phyloP scores from a whole-genome alignment of 2,888 invertebrate genomes.

The Fragum whitleyi region DNA sequence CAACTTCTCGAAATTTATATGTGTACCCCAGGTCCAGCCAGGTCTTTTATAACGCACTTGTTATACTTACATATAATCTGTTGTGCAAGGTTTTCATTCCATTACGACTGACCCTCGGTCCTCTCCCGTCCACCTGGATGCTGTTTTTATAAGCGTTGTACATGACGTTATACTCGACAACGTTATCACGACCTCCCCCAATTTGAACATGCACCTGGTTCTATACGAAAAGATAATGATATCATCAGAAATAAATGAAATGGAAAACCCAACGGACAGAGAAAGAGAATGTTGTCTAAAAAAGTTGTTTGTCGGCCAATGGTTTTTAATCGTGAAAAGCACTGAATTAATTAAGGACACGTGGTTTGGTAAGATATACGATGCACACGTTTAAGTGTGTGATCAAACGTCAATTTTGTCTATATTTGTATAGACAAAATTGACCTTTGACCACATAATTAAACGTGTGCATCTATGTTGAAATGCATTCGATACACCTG shows the following conservation, averaged over 20 bases:
- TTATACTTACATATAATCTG: constrained; percentile 17
- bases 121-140: constrained; percentile 70
- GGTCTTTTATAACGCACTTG: no score
- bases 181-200: constrained; percentile 76
- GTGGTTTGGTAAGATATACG: no score
- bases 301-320: no score
- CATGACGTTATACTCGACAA: constrained; percentile 70
- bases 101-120: constrained; percentile 28
- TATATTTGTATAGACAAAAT: no score
- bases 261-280: background rate
- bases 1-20: constrained; percentile 73
- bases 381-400: no score
- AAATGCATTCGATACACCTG: no score
- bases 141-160: constrained; percentile 66
- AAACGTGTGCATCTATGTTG: no score
- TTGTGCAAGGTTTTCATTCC: background rate
- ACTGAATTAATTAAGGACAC: no score
- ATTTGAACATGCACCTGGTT: constrained; percentile 73
- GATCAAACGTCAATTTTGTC: no score
- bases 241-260: background rate
- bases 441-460: no score
- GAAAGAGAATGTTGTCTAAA: background rate
- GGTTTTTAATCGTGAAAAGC: no score
- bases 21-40: no score
- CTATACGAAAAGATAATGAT: constrained; percentile 40